phyloP scores from a whole-genome alignment of 1,140 invertebrate species.

The Pygmarrhopalites habei region DNA sequence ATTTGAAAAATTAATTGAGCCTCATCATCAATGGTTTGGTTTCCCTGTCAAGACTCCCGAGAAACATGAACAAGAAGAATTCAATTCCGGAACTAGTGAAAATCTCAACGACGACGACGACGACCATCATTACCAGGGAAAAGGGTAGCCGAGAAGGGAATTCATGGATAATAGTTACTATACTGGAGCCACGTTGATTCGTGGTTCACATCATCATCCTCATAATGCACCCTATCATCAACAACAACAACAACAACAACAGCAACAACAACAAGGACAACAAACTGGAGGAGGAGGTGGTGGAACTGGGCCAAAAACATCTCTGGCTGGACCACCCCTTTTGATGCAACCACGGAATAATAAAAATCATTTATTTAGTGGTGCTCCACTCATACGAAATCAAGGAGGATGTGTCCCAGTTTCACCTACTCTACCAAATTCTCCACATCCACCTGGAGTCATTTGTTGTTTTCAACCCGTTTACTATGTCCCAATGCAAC shows the following conservation, averaged over 20 bases:
- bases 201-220: conserved; percentile 10
- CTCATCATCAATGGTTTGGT: conserved; percentile 1
- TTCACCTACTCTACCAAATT: too few relatives aligned
- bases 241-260: not conserved
- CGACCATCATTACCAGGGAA: not conserved
- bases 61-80: conserved; percentile 14
- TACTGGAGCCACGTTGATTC: conserved; percentile 29
- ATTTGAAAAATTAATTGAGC: too few relatives aligned
- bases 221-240: not conserved
- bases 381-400: conserved; percentile 23
- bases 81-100: not conserved
- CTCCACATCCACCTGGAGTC: conserved; percentile 10
- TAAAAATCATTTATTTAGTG: conserved; percentile 17
- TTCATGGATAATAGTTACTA: conserved; percentile 24
- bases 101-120: not conserved
- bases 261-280: conserved; percentile 1
- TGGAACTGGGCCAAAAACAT: not conserved
- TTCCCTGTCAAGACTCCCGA: not conserved
- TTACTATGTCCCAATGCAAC: conserved; percentile 21
- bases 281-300: not conserved
- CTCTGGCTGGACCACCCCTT: conserved; percentile 12
- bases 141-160: not conserved
- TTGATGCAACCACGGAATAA: conserved; percentile 18
- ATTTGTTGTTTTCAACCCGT: conserved; percentile 28
- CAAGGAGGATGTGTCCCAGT: too few relatives aligned